These are phyloP conservation scores for Spilosoma lubricipeda DNA, from an alignment of 2,888 invertebrate species.

Conservation along the genomic window DNA sequence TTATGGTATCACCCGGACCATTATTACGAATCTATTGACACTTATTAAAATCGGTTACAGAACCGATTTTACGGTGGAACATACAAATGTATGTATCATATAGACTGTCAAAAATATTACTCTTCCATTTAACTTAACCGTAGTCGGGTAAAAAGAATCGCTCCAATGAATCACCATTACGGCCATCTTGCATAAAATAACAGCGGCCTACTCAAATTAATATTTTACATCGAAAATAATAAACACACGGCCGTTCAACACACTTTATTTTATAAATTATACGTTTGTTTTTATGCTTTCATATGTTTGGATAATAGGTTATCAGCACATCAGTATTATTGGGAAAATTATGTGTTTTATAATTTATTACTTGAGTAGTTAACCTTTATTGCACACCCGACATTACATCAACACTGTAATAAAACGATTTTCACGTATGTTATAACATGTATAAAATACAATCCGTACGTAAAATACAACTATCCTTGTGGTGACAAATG, in stretches of 20 bases:
- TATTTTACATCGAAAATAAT: constrained; percentile 17
- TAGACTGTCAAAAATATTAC: too few species aligned
- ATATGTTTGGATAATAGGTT: not conserved
- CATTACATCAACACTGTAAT: not conserved
- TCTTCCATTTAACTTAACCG: too few species aligned
- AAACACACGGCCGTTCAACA: constrained; percentile 16
- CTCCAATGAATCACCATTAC: not conserved
- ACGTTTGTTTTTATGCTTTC: constrained; percentile 4
- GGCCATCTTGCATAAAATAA: constrained; percentile 28
- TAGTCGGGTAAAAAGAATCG: too few species aligned
- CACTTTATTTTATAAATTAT: constrained; percentile 10
- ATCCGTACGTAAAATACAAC: too few species aligned
- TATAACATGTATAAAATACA: not conserved
- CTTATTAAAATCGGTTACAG: too few species aligned
- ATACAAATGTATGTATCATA: too few species aligned
- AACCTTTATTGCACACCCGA: not conserved
- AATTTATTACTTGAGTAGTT: not conserved
- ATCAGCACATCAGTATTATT: constrained; percentile 4
- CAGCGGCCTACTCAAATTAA: constrained; percentile 30
- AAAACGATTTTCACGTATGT: not conserved
- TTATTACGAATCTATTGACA: too few species aligned
- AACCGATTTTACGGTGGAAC: too few species aligned
- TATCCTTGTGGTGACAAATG: too few species aligned
- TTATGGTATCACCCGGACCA: too few species aligned
- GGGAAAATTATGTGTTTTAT: not conserved